These are phyloP conservation scores for Frieseomelitta varia DNA, from an alignment of 1,140 invertebrate genomes.

Conservation along the genomic window DNA sequence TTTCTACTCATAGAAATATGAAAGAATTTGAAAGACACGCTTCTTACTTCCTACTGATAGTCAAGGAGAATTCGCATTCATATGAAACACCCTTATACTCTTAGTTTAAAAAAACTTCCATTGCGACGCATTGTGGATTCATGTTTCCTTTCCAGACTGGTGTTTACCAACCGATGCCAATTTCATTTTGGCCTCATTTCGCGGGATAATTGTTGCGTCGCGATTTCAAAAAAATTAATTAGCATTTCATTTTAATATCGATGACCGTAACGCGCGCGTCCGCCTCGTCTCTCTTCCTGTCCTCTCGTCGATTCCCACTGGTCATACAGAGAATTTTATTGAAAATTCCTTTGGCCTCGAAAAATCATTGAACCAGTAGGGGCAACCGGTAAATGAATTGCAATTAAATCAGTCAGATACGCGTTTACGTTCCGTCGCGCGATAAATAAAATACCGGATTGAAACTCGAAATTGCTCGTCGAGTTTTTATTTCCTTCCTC, in stretches of 20 bases:
- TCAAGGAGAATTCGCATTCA: too few relatives aligned
- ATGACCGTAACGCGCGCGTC: neutral
- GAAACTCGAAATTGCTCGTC: neutral
- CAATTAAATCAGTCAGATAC: slow-evolving; percentile 16
- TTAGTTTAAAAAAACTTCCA: too few relatives aligned
- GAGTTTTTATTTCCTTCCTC: neutral
- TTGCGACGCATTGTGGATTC: too few relatives aligned
- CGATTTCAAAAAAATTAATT: slow-evolving; percentile 44
- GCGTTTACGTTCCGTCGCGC: slow-evolving; percentile 1
- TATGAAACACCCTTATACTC: too few relatives aligned
- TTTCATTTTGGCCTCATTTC: slow-evolving; percentile 32
- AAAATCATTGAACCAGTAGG: neutral
- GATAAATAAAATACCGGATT: neutral
- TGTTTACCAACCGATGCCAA: slow-evolving; percentile 23
- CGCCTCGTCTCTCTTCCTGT: neutral
- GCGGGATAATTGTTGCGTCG: slow-evolving; percentile 13
- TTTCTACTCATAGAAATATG: too few relatives aligned
- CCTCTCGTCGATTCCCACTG: neutral
- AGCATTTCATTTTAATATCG: slow-evolving; percentile 40
- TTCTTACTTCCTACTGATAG: too few relatives aligned
- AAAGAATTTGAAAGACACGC: too few relatives aligned
- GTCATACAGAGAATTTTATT: slow-evolving; percentile 1
- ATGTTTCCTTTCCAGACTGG: neutral
- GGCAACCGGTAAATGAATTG: slow-evolving; percentile 5
- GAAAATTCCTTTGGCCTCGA: slow-evolving; percentile 17